Evolutionary conservation across 2,888 invertebrate genomes (phyloP).

Genomic region (Hypsopygia costalis): DNA sequence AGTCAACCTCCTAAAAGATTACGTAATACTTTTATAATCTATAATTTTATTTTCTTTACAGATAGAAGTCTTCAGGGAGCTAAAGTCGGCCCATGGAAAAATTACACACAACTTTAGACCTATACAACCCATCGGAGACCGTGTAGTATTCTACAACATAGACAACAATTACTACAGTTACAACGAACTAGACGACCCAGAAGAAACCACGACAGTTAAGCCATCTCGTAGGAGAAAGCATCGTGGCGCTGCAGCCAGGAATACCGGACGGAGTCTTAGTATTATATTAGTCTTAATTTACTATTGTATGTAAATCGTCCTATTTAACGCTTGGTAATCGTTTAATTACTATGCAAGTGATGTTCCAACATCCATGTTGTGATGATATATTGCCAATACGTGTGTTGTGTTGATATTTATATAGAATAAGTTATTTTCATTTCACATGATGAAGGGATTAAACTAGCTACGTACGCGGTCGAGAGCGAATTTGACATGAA

Average conservation of each 20-base stretch:
- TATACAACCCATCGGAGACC: conserved; percentile 87
- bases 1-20: too few species aligned
- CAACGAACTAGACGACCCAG: conserved; percentile 61
- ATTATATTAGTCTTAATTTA: not conserved
- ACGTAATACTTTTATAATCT: too few species aligned
- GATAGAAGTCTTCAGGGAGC: conserved; percentile 86
- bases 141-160: conserved; percentile 82
- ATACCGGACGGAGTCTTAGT: not conserved
- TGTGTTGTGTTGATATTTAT: too few species aligned
- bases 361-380: too few species aligned
- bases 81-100: conserved; percentile 83
- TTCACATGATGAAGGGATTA: too few species aligned
- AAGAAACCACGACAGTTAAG: conserved; percentile 28
- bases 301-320: not conserved
- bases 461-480: too few species aligned
- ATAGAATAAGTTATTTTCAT: too few species aligned
- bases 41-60: conserved; percentile 53
- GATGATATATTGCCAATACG: too few species aligned
- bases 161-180: conserved; percentile 66
- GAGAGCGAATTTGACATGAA: too few species aligned
- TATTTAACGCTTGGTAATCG: too few species aligned
- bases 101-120: conserved; percentile 91
- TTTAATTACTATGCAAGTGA: too few species aligned
- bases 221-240: conserved; percentile 37
- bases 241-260: conserved; percentile 19